Evolutionary conservation across 2,888 invertebrate genomes (phyloP).

Genomic region (Argyresthia goedartella): DNA sequence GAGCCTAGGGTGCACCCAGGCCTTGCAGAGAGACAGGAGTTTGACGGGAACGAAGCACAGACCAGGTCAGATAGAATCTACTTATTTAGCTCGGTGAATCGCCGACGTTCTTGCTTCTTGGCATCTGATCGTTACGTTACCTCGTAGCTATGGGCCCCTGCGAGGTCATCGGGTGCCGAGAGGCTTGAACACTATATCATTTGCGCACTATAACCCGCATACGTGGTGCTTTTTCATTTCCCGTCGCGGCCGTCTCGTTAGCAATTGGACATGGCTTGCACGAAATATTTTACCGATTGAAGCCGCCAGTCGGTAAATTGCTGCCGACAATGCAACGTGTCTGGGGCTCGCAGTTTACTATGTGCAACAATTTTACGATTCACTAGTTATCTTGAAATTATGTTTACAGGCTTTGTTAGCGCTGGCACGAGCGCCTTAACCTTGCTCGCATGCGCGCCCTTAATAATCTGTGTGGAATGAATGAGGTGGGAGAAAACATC

Average conservation of each 20-base stretch:
- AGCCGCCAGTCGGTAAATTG: slow-evolving; percentile 59
- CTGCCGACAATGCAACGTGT: slow-evolving; percentile 57
- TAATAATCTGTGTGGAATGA: not conserved
- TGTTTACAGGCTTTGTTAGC: slow-evolving; percentile 27
- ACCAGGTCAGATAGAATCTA: no score
- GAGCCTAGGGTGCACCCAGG: no score
- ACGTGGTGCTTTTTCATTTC: slow-evolving; percentile 63
- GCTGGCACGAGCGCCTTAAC: slow-evolving; percentile 14
- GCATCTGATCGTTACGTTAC: no score
- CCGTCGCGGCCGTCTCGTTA: slow-evolving; percentile 67
- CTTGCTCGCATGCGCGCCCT: not conserved
- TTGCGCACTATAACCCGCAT: no score
- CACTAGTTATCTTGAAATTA: slow-evolving; percentile 62
- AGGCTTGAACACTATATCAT: no score
- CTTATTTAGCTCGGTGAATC: no score
- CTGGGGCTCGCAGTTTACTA: slow-evolving; percentile 38
- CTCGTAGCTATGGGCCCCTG: no score
- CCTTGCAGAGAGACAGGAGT: no score
- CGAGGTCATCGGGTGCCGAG: no score
- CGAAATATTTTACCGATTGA: slow-evolving; percentile 71
- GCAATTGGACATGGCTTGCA: slow-evolving; percentile 69
- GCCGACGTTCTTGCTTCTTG: no score
- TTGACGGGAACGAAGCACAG: no score
- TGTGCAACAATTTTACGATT: slow-evolving; percentile 51
- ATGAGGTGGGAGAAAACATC: slow-evolving; percentile 12